phyloP scores from a whole-genome alignment of 92 coral and sea anemone genomes.

The Zoanthus sociatus region DNA sequence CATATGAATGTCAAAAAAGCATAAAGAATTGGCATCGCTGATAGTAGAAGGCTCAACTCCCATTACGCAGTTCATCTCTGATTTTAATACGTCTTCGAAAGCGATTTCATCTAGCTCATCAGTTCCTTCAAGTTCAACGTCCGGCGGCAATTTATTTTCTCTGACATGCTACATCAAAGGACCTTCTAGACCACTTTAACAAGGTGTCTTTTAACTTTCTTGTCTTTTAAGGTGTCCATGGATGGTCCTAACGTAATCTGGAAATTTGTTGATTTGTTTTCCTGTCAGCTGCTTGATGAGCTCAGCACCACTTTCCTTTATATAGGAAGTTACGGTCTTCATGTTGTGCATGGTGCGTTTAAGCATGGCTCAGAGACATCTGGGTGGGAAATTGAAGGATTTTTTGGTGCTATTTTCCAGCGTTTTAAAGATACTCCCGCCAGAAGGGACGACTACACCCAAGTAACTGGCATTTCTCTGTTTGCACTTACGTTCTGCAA shows the following conservation, averaged over 20 bases:
- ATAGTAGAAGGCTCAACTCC: too few species aligned
- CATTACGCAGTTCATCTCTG: too few species aligned
- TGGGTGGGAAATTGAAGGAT: conserved; percentile 43
- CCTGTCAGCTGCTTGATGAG: too few species aligned
- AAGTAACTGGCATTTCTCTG: background rate
- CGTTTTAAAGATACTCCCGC: conserved; percentile 24
- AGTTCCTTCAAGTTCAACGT: too few species aligned
- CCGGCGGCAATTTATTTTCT: background rate
- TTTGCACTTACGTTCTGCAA: conserved; percentile 29
- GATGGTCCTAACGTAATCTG: conserved; percentile 20
- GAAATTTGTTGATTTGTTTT: conserved; percentile 21
- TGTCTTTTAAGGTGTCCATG: conserved; percentile 1
- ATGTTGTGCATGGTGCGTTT: conserved; percentile 39
- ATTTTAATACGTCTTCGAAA: too few species aligned
- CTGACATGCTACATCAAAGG: conserved; percentile 15
- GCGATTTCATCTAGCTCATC: too few species aligned
- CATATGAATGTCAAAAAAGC: too few species aligned
- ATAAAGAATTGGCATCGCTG: too few species aligned
- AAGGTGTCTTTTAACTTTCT: too few species aligned
- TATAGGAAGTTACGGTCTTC: conserved; percentile 30
- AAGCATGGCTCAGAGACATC: conserved; percentile 41
- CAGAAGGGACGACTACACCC: too few species aligned
- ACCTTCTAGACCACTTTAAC: conserved; percentile 5
- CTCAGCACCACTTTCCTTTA: too few species aligned
- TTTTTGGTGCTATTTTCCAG: conserved; percentile 30